Evolutionary conservation across 2,797 vertebrate genomes (phyloP).

Genomic region (Poeciliopsis turneri): DNA sequence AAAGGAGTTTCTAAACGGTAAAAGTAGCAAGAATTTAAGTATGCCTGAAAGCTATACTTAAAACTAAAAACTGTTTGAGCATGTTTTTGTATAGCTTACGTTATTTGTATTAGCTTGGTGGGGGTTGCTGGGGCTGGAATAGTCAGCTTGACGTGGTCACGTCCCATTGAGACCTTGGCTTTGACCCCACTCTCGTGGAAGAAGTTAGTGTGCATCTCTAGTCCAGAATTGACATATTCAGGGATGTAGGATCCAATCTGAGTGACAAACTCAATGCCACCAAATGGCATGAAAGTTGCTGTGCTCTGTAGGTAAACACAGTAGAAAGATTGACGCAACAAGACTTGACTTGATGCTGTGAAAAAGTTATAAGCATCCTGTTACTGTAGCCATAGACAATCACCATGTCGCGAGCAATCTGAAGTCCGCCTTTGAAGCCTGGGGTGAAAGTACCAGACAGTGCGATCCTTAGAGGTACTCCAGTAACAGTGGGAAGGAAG

Average conservation of each 20-base stretch:
- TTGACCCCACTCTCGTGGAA: slow-evolving; percentile 89
- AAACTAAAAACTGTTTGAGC: neutral
- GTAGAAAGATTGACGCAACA: slow-evolving; percentile 1
- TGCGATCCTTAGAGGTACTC: slow-evolving; percentile 89
- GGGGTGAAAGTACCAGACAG: slow-evolving; percentile 89
- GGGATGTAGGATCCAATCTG: slow-evolving; percentile 86
- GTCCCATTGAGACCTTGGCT: slow-evolving; percentile 79
- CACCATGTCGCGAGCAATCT: slow-evolving; percentile 78
- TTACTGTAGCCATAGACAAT: slow-evolving; percentile 5
- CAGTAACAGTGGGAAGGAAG: slow-evolving; percentile 89
- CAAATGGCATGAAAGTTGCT: slow-evolving; percentile 85
- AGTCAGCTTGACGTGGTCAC: slow-evolving; percentile 84
- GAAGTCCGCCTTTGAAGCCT: slow-evolving; percentile 85
- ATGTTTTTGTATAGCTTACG: slow-evolving; percentile 72
- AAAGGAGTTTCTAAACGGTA: slow-evolving; percentile 81
- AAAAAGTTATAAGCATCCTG: neutral
- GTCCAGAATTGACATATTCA: slow-evolving; percentile 84
- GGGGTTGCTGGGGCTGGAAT: slow-evolving; percentile 83
- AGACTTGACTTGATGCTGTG: slow-evolving; percentile 4
- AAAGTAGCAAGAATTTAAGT: slow-evolving; percentile 16
- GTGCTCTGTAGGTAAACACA: slow-evolving; percentile 66
- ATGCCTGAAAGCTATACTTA: neutral
- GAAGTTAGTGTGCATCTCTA: slow-evolving; percentile 90
- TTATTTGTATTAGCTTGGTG: slow-evolving; percentile 86
- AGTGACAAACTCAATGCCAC: slow-evolving; percentile 89